Percentiles rank a stretch among this genome's conserved stretches.
These are phyloP conservation scores for Andricus curvator DNA, from an alignment of 2,888 invertebrate species.

Conservation along the genomic window DNA sequence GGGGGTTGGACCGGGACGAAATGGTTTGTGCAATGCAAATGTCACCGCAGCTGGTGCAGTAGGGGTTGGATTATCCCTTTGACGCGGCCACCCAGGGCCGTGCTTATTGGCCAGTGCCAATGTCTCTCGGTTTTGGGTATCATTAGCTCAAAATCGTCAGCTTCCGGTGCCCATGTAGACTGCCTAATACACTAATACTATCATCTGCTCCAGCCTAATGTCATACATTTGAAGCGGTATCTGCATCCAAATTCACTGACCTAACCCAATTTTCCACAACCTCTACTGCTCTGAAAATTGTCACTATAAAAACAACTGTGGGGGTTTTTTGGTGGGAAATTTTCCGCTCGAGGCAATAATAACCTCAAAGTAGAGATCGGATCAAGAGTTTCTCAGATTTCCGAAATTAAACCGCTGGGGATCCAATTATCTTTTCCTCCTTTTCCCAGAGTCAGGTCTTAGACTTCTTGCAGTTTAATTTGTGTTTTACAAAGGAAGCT, in stretches of 20 bases:
- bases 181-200: neutral
- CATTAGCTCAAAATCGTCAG: constrained; percentile 53
- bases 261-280: constrained; percentile 37
- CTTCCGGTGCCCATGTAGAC: constrained; percentile 41
- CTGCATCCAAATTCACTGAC: neutral
- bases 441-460: neutral
- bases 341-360: neutral
- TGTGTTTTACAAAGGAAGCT: constrained; percentile 32
- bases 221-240: neutral
- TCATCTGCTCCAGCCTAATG: neutral
- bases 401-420: neutral
- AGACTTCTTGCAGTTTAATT: constrained; percentile 3
- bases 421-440: constrained; percentile 11
- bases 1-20: constrained; percentile 44
- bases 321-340: neutral
- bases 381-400: constrained; percentile 25
- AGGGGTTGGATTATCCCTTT: constrained; percentile 57
- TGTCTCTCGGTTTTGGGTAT: constrained; percentile 53
- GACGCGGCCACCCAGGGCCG: constrained; percentile 52
- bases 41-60: constrained; percentile 57
- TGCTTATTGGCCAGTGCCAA: constrained; percentile 54
- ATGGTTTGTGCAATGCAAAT: constrained; percentile 57
- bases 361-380: neutral
- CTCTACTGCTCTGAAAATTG: neutral
- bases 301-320: neutral